Evolutionary conservation across 1,140 invertebrate genomes (phyloP).

Genomic region (Pogonus chalceus): DNA sequence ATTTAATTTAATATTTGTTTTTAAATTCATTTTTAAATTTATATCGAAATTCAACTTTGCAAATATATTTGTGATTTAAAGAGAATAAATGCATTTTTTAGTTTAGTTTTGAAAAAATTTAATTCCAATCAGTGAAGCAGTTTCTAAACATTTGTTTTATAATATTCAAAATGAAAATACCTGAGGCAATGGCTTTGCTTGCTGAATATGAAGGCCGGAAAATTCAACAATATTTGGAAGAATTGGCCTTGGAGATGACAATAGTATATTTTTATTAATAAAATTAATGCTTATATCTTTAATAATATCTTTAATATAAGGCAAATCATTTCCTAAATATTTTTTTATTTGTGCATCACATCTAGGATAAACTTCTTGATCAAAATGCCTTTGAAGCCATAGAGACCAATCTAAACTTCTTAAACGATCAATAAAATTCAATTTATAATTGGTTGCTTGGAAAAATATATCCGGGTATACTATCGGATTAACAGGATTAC

Average conservation of each 20-base stretch:
- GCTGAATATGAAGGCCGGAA: constrained; percentile 38
- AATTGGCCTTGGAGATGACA: constrained; percentile 34
- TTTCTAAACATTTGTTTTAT: neutral
- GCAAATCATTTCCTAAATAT: constrained; percentile 32
- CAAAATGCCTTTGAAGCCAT: constrained; percentile 10
- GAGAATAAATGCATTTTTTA: neutral
- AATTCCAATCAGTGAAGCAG: neutral
- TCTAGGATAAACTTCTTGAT: constrained; percentile 11
- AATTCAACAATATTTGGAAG: constrained; percentile 39
- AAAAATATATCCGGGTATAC: neutral
- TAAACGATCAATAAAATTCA: constrained; percentile 2
- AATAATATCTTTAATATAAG: constrained; percentile 36
- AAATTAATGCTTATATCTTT: constrained; percentile 42
- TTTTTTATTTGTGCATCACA: constrained; percentile 32
- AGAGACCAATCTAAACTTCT: neutral
- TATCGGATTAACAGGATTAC: constrained; percentile 15
- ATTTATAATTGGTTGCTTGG: neutral
- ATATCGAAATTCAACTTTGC: neutral
- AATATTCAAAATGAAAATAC: constrained; percentile 18
- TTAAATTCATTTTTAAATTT: neutral
- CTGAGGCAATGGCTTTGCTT: constrained; percentile 29
- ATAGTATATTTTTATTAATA: constrained; percentile 37
- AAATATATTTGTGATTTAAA: neutral
- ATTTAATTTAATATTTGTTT: neutral
- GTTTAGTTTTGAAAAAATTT: neutral